Evolutionary conservation across 2,113 vertebrate species (phyloP).

Genomic region (Monarcha castaneiventris): DNA sequence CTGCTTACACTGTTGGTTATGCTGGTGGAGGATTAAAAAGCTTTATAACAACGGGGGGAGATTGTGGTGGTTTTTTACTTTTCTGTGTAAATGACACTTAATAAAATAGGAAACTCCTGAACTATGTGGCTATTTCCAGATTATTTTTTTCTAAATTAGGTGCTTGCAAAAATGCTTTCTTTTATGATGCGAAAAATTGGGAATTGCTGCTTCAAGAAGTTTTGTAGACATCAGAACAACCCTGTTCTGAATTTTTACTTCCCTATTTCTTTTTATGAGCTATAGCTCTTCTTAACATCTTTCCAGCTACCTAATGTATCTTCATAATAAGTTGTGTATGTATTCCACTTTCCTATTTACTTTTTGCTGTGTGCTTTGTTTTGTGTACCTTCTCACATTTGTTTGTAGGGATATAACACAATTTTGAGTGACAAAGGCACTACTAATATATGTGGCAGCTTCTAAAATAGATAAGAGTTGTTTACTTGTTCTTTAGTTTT

Average conservation of each 20-base stretch:
- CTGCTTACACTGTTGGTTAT: background rate
- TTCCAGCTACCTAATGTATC: background rate
- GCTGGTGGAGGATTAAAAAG: background rate
- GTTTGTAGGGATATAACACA: background rate
- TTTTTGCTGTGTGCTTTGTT: background rate
- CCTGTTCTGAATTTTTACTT: background rate
- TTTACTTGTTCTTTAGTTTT: background rate
- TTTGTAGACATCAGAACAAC: background rate
- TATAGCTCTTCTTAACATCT: background rate
- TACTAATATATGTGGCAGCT: background rate
- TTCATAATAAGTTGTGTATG: background rate
- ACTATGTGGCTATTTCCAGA: background rate
- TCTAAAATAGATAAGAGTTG: background rate
- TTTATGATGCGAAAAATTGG: background rate
- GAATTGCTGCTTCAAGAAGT: background rate
- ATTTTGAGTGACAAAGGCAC: background rate
- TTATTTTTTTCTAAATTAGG: background rate
- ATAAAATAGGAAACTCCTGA: background rate
- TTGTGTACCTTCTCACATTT: background rate
- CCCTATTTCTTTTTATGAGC: background rate
- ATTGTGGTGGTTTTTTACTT: background rate
- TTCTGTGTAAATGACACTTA: background rate
- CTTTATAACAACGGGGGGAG: background rate
- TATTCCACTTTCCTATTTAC: background rate
- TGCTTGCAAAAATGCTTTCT: background rate